These are phyloP conservation scores for Ommatoiulus sabulosus DNA, from an alignment of 2,888 invertebrate species.

Conservation along the genomic window DNA sequence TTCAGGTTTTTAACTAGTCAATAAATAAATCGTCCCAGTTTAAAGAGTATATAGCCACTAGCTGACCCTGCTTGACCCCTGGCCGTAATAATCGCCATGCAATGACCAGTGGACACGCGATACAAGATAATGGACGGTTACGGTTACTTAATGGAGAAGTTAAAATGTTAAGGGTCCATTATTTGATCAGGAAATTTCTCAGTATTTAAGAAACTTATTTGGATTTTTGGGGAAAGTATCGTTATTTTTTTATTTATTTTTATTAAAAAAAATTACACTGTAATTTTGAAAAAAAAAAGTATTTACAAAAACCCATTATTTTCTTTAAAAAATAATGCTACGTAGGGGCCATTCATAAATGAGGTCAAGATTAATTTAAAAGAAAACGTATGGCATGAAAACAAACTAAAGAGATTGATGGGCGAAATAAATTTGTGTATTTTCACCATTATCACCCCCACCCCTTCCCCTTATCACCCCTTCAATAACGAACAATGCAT, in stretches of 20 bases:
- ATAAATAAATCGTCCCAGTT: conserved; percentile 12
- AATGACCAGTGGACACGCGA: not conserved
- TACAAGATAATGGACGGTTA: too few species aligned
- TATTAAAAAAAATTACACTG: too few species aligned
- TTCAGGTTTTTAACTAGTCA: not conserved
- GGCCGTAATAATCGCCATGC: not conserved
- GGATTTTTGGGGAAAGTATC: too few species aligned
- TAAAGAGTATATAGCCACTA: not conserved
- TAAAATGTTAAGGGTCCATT: too few species aligned
- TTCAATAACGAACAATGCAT: conserved; percentile 16
- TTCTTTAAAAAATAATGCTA: too few species aligned
- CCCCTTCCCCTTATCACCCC: not conserved
- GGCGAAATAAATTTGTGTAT: not conserved
- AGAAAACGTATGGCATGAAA: not conserved
- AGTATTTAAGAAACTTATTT: too few species aligned
- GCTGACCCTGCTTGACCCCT: not conserved
- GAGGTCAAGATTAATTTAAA: not conserved
- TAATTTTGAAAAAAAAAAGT: too few species aligned
- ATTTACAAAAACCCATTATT: too few species aligned
- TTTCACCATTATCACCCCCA: not conserved
- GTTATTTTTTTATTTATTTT: too few species aligned
- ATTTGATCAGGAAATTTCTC: too few species aligned
- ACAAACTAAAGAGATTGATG: not conserved
- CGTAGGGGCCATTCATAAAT: not conserved
- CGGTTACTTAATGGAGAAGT: too few species aligned